Evolutionary conservation across 2,113 vertebrate genomes (phyloP).

Genomic region (Petaurus breviceps): DNA sequence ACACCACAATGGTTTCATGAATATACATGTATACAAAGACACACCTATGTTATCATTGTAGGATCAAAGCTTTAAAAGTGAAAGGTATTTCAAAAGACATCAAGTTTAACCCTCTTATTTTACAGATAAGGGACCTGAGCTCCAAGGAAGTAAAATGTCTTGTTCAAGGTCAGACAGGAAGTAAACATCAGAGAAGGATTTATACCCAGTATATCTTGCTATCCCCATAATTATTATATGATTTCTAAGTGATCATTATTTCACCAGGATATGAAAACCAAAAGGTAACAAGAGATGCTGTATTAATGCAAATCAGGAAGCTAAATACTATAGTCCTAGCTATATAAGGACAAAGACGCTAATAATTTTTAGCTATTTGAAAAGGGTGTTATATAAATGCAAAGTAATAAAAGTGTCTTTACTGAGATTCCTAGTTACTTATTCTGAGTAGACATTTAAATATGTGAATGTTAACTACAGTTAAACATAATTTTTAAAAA

Average conservation of each 20-base stretch:
- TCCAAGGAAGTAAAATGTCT: not conserved
- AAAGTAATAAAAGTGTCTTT: not conserved
- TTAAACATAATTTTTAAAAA: not conserved
- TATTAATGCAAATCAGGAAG: too few relatives aligned
- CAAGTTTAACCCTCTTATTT: not conserved
- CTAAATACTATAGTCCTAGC: not conserved
- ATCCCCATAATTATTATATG: not conserved
- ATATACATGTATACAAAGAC: not conserved
- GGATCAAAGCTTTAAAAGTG: not conserved
- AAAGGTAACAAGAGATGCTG: not conserved
- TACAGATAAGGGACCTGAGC: not conserved
- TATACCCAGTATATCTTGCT: not conserved
- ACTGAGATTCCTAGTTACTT: not conserved
- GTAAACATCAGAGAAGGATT: not conserved
- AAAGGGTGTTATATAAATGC: not conserved
- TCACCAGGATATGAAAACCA: not conserved
- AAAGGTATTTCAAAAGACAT: not conserved
- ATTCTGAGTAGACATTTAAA: not conserved
- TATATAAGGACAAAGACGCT: not conserved
- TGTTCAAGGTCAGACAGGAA: not conserved
- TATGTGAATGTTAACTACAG: not conserved
- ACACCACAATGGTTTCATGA: not conserved
- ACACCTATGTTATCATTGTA: not conserved
- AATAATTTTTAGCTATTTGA: not conserved
- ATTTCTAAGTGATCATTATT: not conserved